A percentile compares a stretch with the other conserved stretches of the same genome.
Evolutionary conservation across 2,113 vertebrate species (phyloP).

Genomic region (Capra hircus): DNA sequence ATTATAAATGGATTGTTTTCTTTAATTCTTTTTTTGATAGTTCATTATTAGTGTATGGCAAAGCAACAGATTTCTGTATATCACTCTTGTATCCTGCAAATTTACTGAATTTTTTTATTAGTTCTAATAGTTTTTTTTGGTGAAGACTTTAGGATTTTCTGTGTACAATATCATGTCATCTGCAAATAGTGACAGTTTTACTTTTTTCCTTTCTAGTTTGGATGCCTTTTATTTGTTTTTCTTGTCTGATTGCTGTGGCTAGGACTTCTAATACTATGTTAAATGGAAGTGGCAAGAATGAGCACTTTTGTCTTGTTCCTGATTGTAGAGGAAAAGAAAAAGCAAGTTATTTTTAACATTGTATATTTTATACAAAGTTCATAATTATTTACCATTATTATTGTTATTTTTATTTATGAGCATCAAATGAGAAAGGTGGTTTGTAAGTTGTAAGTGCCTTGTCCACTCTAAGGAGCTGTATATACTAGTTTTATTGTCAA

Average conservation of each 20-base stretch:
- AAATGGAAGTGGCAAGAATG: background rate
- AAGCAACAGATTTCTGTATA: background rate
- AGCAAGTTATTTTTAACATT: background rate
- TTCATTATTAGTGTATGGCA: background rate
- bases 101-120: background rate
- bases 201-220: background rate
- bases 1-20: background rate
- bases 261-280: background rate
- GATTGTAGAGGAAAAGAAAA: background rate
- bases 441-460: background rate
- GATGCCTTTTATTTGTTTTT: background rate
- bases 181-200: background rate
- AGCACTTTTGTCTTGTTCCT: background rate
- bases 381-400: background rate
- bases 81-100: background rate
- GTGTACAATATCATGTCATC: background rate
- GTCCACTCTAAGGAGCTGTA: background rate
- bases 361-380: background rate
- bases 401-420: background rate
- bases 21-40: background rate
- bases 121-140: background rate
- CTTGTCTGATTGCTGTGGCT: background rate
- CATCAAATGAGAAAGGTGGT: background rate
- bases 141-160: background rate
- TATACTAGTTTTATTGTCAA: background rate